Base-by-base conservation (phyloP, 2,888 invertebrate genomes). In the Dilophus febrilis region DNA sequence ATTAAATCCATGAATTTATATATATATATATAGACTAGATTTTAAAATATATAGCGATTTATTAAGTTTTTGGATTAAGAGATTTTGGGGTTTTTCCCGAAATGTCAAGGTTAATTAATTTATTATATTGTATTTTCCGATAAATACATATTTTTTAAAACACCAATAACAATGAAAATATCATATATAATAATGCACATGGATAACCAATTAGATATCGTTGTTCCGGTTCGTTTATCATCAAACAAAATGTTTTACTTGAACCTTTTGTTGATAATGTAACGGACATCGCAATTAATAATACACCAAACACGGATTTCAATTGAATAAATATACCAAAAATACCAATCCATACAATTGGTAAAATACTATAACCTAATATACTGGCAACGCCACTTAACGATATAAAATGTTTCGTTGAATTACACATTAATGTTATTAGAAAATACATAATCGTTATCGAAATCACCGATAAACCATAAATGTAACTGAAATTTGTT, bases 211-310 rank as follows among this genome's bases (percentile, higher is more conserved):
- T 22, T 22, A 22, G 8, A 22, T 22, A 22, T 22, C 22, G 4
- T 22, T 22, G 22, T 8, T 22, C 22, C 8, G 31, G 72, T 68
- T 91, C 87, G 35, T 80, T 77, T 13, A 91, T 77, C 63, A 92
- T 86, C 1, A 87, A 83, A 30, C 87, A 84, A 69, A 94, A 91
- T 19, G 94, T 68, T 58, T 91, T 78, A 26, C 91, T 88, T 1
- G 92, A 87, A 4, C 91, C 87, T n/a, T 84, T 59, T 47, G 87
- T 82, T 46, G 92, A 88, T 92, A 92, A 92, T 35, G 82, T 58
- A 1, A 88, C 81, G 30, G 80, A 75, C 30, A 80, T 46, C 3
- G 67, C 65, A 5, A 84, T 76, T 29, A 83, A 52, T 40, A 70
- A 58, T 38, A 79, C 68, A 3, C 87, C 87, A 10, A 77, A 42